phyloP scores from a whole-genome alignment of 2,113 vertebrate species.

The Chroicocephalus ridibundus region DNA sequence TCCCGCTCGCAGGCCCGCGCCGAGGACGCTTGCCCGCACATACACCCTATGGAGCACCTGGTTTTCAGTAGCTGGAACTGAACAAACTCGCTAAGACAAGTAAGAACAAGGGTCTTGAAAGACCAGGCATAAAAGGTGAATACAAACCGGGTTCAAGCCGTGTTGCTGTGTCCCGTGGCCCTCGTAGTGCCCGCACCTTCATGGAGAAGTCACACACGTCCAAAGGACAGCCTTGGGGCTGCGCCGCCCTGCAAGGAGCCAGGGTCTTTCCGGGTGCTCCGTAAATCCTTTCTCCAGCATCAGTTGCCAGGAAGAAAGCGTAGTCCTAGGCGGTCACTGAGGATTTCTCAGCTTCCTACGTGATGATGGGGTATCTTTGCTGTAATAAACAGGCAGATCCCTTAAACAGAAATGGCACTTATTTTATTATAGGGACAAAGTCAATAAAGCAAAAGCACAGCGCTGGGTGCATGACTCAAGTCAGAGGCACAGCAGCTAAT shows the following conservation, averaged over 20 bases:
- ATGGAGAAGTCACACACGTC: accelerated
- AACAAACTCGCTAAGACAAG: not conserved
- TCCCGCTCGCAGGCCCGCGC: accelerated
- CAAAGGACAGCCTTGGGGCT: not conserved
- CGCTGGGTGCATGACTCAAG: too few relatives aligned
- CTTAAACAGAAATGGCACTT: too few relatives aligned
- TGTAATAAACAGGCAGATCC: too few relatives aligned
- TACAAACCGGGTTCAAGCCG: accelerated
- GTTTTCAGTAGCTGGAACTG: not conserved
- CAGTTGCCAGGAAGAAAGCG: accelerated
- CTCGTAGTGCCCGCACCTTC: accelerated
- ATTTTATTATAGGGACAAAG: too few relatives aligned
- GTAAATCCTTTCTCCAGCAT: not conserved
- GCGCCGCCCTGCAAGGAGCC: accelerated
- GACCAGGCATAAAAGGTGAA: accelerated
- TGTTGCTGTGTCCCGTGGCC: accelerated
- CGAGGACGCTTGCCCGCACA: accelerated
- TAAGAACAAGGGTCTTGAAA: accelerated
- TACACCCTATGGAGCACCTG: accelerated
- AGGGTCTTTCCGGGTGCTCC: not conserved
- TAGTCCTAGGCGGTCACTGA: too few relatives aligned
- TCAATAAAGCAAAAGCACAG: too few relatives aligned
- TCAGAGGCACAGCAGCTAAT: too few relatives aligned
- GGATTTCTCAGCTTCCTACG: not conserved
- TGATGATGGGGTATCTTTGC: accelerated